Base-by-base conservation (phyloP, 2,797 vertebrate species). In the Etheostoma nigrum region DNA sequence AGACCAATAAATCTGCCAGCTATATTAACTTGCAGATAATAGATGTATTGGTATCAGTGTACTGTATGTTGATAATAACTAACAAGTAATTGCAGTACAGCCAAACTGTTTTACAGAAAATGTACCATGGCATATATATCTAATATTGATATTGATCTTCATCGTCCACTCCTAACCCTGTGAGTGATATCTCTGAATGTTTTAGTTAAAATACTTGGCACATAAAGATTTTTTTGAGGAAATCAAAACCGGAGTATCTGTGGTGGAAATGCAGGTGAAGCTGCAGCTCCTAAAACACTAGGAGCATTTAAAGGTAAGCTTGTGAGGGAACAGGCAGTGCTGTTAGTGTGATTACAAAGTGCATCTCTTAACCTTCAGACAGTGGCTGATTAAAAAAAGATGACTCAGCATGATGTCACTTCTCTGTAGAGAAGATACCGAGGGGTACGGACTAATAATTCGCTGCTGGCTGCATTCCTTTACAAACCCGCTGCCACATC, bases 341-440 rank as follows among this genome's bases (percentile, higher is more conserved):
- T 3, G 65, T 62, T 65, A 60, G 40, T 54, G 67, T 13, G 55
- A 77, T 36, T 54, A 52, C 42, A 60, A 27, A 79, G 61, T 54
- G 23, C 42, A 47, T 53, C 59, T 13, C 55, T 80, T 74, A 88
- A 88, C 86, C 83, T 89, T 89, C 87, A 84, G 75, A 78, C 90
- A 48, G 64, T 10, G 71, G 72, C 63, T 80, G 88, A 91, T 92
- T 83, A 86, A 44, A 48, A 61, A 60, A 72, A 44, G 84, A 85
- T 92, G 91, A 92, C 75, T 93, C 91, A 92, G 79, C 66, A 65
- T 86, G 84, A 85, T 65, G 85, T 92, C 91, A 91, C 82, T 55
- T 25, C 79, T 81, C 78, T 54, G 78, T 1, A 45, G 70, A 52
- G 75, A 79, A 69, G 76, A 90, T 63, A 79, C 68, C 5, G 44